These are phyloP conservation scores for Bombyx mandarina DNA, from an alignment of 1,140 invertebrate genomes.

Conservation along the genomic window DNA sequence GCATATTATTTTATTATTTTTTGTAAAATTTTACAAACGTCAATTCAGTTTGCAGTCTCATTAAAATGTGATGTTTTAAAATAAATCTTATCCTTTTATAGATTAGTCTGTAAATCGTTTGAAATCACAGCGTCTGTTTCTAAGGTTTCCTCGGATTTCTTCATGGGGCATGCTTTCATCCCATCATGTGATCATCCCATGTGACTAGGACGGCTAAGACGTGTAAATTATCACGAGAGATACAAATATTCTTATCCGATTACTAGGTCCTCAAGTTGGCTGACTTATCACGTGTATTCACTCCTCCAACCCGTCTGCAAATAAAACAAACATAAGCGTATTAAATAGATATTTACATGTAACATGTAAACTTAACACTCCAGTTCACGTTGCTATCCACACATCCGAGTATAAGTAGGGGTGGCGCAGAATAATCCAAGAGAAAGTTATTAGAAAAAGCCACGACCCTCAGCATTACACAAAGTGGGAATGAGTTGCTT, in stretches of 20 bases:
- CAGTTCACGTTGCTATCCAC: no score
- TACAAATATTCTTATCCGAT: slow-evolving; percentile 21
- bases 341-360: no score
- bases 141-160: slow-evolving; percentile 26
- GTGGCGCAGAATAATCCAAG: no score
- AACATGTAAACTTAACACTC: background rate
- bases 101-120: slow-evolving; percentile 8
- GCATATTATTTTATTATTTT: slow-evolving; percentile 6
- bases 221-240: slow-evolving; percentile 19
- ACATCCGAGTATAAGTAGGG: no score
- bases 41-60: slow-evolving; percentile 67
- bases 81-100: slow-evolving; percentile 10
- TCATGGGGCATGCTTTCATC: slow-evolving; percentile 17
- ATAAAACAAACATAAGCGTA: slow-evolving; percentile 15
- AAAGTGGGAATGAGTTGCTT: no score
- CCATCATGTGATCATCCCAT: slow-evolving; percentile 20
- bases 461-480: no score
- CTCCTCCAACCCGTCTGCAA: slow-evolving; percentile 66
- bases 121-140: slow-evolving; percentile 44
- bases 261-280: slow-evolving; percentile 28
- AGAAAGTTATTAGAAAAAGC: no score
- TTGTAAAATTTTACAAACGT: slow-evolving; percentile 47
- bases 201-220: slow-evolving; percentile 14
- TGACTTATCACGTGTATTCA: slow-evolving; percentile 68
- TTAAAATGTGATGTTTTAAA: slow-evolving; percentile 43